Conservation (phyloP, 2,797 vertebrate genomes). For the Phoebastria nigripes region DNA sequence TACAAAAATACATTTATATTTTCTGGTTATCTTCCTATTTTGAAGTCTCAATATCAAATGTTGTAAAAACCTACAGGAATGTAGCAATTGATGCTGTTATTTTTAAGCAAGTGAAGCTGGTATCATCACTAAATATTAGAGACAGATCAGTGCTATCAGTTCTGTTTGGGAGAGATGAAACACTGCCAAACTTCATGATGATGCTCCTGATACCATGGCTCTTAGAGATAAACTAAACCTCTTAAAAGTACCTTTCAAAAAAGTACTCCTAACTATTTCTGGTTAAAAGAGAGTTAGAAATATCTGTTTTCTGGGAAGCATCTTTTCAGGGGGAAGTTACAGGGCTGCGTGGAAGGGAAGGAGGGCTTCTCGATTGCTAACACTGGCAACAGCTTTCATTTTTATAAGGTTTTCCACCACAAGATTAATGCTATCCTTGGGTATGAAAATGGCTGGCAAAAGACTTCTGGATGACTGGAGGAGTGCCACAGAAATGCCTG, state of each 20-base stretch:
- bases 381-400: neutral
- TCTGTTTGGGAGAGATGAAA: neutral
- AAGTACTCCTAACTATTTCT: neutral
- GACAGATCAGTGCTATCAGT: neutral
- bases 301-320: neutral
- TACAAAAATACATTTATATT: neutral
- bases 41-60: neutral
- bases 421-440: neutral
- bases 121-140: neutral
- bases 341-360: neutral
- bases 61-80: neutral
- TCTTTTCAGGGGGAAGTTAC: neutral
- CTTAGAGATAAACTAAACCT: neutral
- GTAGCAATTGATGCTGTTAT: neutral
- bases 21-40: neutral
- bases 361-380: neutral
- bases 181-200: neutral
- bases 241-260: neutral
- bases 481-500: neutral
- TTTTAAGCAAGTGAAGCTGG: neutral
- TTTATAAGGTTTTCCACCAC: neutral
- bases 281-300: neutral
- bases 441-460: neutral
- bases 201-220: neutral
- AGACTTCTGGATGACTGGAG: neutral